Conservation (phyloP, 2,797 vertebrate genomes). For the Leptodactylus fallax region DNA sequence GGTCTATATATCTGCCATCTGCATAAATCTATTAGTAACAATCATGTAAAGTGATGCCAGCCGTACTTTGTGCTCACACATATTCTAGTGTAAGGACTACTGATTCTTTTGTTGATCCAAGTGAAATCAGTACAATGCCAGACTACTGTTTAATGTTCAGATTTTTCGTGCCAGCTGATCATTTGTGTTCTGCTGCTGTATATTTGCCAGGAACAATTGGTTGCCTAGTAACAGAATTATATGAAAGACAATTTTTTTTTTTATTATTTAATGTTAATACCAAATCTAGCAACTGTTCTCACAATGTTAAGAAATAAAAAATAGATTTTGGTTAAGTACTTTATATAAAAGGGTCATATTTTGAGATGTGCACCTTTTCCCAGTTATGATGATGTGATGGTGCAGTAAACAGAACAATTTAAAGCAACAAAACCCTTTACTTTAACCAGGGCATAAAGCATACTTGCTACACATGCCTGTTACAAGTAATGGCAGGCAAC, state of each 20-base stretch:
- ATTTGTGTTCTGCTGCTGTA: neutral
- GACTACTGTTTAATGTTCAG: constrained; percentile 7
- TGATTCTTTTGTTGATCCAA: neutral
- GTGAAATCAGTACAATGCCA: neutral
- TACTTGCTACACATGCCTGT: too few species aligned
- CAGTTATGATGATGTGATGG: too few species aligned
- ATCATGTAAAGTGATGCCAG: neutral
- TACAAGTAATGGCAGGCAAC: too few species aligned
- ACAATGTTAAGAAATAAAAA: neutral
- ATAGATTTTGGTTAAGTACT: neutral
- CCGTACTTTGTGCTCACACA: neutral
- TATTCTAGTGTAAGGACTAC: neutral
- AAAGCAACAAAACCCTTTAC: too few species aligned
- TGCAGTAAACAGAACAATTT: too few species aligned
- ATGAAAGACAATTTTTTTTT: neutral
- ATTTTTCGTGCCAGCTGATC: constrained; percentile 17
- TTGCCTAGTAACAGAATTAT: constrained; percentile 43
- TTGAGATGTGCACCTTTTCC: too few species aligned
- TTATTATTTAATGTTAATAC: constrained; percentile 16
- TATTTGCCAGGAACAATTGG: constrained; percentile 37
- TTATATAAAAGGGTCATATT: too few species aligned
- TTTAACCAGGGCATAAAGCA: too few species aligned
- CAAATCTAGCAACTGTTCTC: constrained; percentile 6
- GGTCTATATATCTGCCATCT: neutral
- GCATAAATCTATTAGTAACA: neutral